These are phyloP conservation scores for Adelges cooleyi DNA, from an alignment of 1,140 invertebrate genomes.

Conservation along the genomic window DNA sequence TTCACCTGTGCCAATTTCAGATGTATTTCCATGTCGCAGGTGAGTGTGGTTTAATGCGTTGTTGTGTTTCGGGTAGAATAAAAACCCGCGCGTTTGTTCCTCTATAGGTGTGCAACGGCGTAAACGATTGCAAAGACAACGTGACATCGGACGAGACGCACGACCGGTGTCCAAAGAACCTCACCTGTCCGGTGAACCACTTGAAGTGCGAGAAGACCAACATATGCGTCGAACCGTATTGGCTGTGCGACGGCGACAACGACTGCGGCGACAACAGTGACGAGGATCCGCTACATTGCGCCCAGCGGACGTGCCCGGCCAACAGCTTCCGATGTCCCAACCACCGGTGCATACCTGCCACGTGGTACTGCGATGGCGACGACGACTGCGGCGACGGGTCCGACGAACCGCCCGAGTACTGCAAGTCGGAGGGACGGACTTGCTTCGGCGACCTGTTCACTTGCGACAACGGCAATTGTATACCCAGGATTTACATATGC, in stretches of 20 bases:
- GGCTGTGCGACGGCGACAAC: constrained; percentile 87
- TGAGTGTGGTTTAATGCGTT: constrained; percentile 35
- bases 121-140: constrained; percentile 90
- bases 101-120: constrained; percentile 70
- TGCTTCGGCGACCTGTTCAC: constrained; percentile 92
- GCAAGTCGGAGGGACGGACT: constrained; percentile 83
- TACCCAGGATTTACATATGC: constrained; percentile 92
- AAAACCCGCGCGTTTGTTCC: too few relatives aligned
- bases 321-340: constrained; percentile 83
- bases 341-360: constrained; percentile 76
- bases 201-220: constrained; percentile 87
- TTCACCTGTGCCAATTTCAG: constrained; percentile 87
- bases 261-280: constrained; percentile 94
- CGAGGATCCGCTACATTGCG: constrained; percentile 81
- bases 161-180: constrained; percentile 71
- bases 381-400: constrained; percentile 80
- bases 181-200: constrained; percentile 74
- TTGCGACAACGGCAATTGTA: constrained; percentile 94
- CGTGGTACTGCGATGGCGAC: constrained; percentile 85
- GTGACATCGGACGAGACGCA: constrained; percentile 81
- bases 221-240: constrained; percentile 89
- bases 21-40: constrained; percentile 72
- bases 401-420: constrained; percentile 83
- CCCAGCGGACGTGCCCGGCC: constrained; percentile 73
- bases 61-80: too few relatives aligned